Percentiles rank a stretch among this genome's conserved stretches.
Evolutionary conservation across 2,888 invertebrate genomes (phyloP).

Genomic region (Diogma glabrata): DNA sequence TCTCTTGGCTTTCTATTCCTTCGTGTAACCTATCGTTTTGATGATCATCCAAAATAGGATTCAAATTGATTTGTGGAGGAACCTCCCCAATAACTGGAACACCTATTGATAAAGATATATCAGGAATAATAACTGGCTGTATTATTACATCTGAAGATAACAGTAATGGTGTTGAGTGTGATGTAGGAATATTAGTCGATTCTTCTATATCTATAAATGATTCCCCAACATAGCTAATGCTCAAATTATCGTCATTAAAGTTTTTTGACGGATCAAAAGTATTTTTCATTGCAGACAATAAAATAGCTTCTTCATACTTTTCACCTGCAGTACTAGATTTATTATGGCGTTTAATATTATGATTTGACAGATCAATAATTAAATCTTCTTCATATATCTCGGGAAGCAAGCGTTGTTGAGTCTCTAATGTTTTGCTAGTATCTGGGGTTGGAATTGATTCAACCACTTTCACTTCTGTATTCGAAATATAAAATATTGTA

Average conservation of each 20-base stretch:
- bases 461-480: constrained; percentile 36
- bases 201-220: constrained; percentile 36
- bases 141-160: constrained; percentile 31
- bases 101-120: constrained; percentile 31
- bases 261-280: constrained; percentile 30
- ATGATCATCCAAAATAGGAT: not conserved
- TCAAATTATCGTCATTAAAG: constrained; percentile 15
- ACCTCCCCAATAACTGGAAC: constrained; percentile 36
- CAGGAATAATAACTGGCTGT: constrained; percentile 31
- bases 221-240: constrained; percentile 36
- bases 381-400: constrained; percentile 28
- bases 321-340: constrained; percentile 13
- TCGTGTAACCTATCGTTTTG: not conserved
- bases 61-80: constrained; percentile 35
- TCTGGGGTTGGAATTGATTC: constrained; percentile 31
- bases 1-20: not conserved
- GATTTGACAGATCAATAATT: constrained; percentile 19
- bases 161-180: constrained; percentile 7
- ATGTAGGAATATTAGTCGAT: constrained; percentile 20
- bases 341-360: constrained; percentile 17
- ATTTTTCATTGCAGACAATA: constrained; percentile 30
- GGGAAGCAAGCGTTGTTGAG: constrained; percentile 20
- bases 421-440: constrained; percentile 15
- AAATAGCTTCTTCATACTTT: constrained; percentile 34
- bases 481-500: constrained; percentile 38